Evolutionary conservation across 2,797 vertebrate genomes (phyloP), one percentile per base, ranked within the genome.

Genomic region (Hydrophis major): DNA sequence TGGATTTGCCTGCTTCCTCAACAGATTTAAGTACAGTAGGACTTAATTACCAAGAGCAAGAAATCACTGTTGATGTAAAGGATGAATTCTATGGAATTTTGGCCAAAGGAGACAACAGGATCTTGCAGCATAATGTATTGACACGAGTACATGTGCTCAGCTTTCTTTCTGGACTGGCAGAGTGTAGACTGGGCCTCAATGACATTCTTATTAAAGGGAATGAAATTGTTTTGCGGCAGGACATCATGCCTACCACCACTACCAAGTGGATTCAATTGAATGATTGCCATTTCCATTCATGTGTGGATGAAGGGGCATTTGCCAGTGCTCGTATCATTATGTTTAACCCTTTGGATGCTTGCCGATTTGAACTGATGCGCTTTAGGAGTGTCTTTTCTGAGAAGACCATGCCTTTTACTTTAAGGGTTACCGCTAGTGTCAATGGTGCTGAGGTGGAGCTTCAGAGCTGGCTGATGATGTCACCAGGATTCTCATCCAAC

Each of bases 401-500:
- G 95, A 98, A 98, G 95, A 98, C 96, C 22, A 97, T 98, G 94
- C 98, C 98, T 93, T 99, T 99, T 96, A 98, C 98, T 0, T 96
- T 99, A 92, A 98, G 98, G 97, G 98, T 98, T 0, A 97, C 98
- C 3, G 98, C 98, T 13, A 98, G 97, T 61, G 96, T 99, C 95
- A 97, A 92, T 0, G 98, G 98, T 83, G 98, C 98, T 0, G 98
- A 98, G 95, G 98, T 99, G 94, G 98, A 98, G 93, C 95, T 99
- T 53, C 98, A 99, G 97, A 99, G 98, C 94, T 99, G 98, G 98
- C 96, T 99, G 90, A 96, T 98, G 95, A 98, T 99, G 98, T 98
- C 98, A 11, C 92, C 98, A 0, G 98, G 98, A 7, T 99, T 98
- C 96, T 98, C 98, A 16, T 98, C 98, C 57, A 99, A 98, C 96